A percentile compares a stretch with the other conserved stretches of the same genome.
Evolutionary conservation across 53 echinoderm and acorn worm genomes (phyloP).

Genomic region (Apostichopus leukothele): DNA sequence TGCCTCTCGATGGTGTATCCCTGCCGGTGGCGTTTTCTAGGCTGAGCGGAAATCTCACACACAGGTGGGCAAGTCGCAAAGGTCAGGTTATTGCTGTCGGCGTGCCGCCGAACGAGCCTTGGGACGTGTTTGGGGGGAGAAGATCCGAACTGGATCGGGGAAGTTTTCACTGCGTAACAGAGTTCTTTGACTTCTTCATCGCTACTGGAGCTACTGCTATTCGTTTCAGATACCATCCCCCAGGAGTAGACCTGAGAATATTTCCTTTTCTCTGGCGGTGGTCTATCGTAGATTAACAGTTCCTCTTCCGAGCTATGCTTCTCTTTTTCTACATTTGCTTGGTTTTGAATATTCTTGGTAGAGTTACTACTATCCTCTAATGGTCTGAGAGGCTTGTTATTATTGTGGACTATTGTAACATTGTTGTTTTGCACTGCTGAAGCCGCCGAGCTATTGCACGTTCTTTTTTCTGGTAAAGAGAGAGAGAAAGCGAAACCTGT

Average conservation of each 20-base stretch:
- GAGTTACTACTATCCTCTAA: conserved; percentile 82
- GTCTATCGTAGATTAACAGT: conserved; percentile 78
- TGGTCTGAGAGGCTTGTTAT: conserved; percentile 55
- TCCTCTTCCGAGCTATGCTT: conserved; percentile 94
- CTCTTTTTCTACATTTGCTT: conserved; percentile 62
- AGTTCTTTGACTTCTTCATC: conserved; percentile 89
- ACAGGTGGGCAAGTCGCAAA: conserved; percentile 74
- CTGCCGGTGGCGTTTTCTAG: conserved; percentile 81
- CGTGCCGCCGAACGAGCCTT: conserved; percentile 61
- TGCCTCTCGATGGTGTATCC: conserved; percentile 50
- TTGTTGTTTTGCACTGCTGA: conserved; percentile 45
- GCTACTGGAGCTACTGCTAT: conserved; percentile 63
- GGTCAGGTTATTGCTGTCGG: conserved; percentile 65
- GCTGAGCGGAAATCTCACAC: conserved; percentile 60
- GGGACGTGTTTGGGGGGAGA: conserved; percentile 87
- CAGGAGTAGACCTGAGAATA: conserved; percentile 79
- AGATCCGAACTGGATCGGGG: conserved; percentile 80
- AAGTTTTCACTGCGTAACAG: conserved; percentile 54
- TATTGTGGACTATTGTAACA: conserved; percentile 35
- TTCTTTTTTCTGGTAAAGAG: conserved; percentile 60
- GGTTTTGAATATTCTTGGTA: conserved; percentile 74
- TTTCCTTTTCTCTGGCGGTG: conserved; percentile 85
- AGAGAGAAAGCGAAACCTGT: background rate
- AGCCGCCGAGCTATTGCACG: conserved; percentile 63
- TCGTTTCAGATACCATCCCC: conserved; percentile 47